Evolutionary conservation across 2,797 vertebrate genomes (phyloP).

Genomic region (Orestias chungarensis): DNA sequence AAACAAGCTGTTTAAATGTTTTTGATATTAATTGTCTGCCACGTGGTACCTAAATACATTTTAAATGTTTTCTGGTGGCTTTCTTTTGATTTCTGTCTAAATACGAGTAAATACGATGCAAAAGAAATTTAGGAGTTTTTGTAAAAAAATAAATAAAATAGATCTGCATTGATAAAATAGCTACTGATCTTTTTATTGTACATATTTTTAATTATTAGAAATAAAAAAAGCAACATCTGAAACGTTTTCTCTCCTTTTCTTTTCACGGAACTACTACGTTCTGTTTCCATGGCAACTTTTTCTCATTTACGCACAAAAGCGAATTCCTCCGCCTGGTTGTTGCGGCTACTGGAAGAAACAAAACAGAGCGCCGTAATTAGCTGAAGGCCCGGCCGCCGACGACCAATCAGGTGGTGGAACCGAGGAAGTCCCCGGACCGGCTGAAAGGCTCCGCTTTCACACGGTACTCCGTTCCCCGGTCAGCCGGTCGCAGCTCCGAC

Average conservation of each 20-base stretch:
- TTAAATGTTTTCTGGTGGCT: too few relatives aligned
- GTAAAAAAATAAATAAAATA: too few relatives aligned
- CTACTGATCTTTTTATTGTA: not conserved
- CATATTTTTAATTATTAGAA: not conserved
- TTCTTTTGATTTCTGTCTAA: too few relatives aligned
- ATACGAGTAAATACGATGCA: too few relatives aligned
- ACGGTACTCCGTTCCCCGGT: slow-evolving; percentile 18
- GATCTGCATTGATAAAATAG: too few relatives aligned
- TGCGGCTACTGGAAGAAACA: not conserved
- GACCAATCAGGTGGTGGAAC: slow-evolving; percentile 70
- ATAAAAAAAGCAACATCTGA: too few relatives aligned
- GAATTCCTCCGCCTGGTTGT: not conserved
- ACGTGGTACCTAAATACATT: too few relatives aligned
- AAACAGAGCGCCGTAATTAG: slow-evolving; percentile 32
- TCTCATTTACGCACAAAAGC: not conserved
- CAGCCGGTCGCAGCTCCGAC: slow-evolving; percentile 54
- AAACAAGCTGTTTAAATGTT: too few relatives aligned
- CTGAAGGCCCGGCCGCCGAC: slow-evolving; percentile 18
- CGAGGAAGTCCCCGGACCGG: slow-evolving; percentile 57
- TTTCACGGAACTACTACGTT: not conserved
- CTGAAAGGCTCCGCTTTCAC: slow-evolving; percentile 38
- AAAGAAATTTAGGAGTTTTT: too few relatives aligned
- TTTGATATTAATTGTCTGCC: too few relatives aligned
- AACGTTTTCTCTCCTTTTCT: not conserved
- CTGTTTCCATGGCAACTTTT: not conserved